Conservation (phyloP, 2,797 vertebrate species). For the Aplochiton taeniatus region DNA sequence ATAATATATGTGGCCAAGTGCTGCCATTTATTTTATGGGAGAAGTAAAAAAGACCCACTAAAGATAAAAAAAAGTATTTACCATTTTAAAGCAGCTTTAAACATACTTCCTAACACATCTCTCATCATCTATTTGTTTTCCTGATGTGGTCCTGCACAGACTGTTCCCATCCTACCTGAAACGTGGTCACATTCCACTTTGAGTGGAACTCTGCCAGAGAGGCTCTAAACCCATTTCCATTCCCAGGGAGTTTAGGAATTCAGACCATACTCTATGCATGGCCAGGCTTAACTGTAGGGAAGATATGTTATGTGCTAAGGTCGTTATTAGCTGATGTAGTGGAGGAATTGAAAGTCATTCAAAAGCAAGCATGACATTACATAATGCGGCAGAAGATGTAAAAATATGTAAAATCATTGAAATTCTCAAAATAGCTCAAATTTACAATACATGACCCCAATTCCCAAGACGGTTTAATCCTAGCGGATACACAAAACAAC, state of each 20-base stretch:
- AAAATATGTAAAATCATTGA: no score
- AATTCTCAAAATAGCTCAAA: slow-evolving; percentile 15
- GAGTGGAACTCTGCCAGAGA: background rate
- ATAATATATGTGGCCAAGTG: no score
- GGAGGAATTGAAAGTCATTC: slow-evolving; percentile 21
- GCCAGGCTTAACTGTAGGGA: slow-evolving; percentile 4
- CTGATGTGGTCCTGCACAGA: slow-evolving; percentile 34
- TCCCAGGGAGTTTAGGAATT: slow-evolving; percentile 32
- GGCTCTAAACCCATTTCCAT: slow-evolving; percentile 4
- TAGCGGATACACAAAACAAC: no score
- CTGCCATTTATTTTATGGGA: no score
- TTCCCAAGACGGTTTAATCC: no score
- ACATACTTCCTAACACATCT: slow-evolving; percentile 10
- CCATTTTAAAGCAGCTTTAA: no score
- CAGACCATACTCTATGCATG: background rate
- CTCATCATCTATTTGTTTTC: slow-evolving; percentile 23
- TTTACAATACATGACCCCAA: no score
- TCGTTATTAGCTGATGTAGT: slow-evolving; percentile 39
- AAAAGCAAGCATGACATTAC: no score
- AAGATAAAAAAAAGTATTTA: no score
- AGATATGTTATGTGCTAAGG: slow-evolving; percentile 21
- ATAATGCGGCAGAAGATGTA: no score
- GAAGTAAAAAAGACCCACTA: no score
- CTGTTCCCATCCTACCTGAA: slow-evolving; percentile 32
- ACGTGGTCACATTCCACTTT: slow-evolving; percentile 18